Percentiles rank a stretch among this genome's conserved stretches.
phyloP scores from a whole-genome alignment of 2,888 invertebrate genomes.

The Xylophagus ater region DNA sequence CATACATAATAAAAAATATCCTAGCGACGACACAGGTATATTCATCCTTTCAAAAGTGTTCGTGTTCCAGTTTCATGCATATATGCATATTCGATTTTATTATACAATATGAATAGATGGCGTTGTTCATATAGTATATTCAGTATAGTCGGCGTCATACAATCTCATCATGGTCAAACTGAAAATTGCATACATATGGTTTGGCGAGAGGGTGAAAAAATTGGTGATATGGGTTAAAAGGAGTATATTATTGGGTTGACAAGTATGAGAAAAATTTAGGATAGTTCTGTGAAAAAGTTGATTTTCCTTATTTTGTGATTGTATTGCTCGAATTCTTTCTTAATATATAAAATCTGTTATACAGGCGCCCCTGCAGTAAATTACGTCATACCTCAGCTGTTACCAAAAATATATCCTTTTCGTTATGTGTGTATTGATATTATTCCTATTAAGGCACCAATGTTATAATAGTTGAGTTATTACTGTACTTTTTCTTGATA shows the following conservation, averaged over 20 bases:
- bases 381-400: conserved; percentile 40
- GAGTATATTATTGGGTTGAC: background rate
- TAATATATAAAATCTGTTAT: too few species aligned
- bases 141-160: too few species aligned
- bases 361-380: conserved; percentile 25
- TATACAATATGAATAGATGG: too few species aligned
- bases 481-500: background rate
- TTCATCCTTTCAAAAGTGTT: too few species aligned
- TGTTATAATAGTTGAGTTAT: background rate
- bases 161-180: too few species aligned
- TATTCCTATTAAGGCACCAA: background rate
- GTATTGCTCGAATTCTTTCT: too few species aligned
- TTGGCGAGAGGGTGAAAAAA: background rate
- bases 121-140: too few species aligned
- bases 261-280: background rate
- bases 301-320: conserved; percentile 20
- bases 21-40: too few species aligned
- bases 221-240: background rate
- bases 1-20: too few species aligned
- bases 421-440: background rate
- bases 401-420: conserved; percentile 17
- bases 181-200: background rate
- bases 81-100: too few species aligned
- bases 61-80: too few species aligned
- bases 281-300: background rate